Evolutionary conservation across 2,113 vertebrate species (phyloP).

Genomic region (Lycocorax pyrrhopterus): DNA sequence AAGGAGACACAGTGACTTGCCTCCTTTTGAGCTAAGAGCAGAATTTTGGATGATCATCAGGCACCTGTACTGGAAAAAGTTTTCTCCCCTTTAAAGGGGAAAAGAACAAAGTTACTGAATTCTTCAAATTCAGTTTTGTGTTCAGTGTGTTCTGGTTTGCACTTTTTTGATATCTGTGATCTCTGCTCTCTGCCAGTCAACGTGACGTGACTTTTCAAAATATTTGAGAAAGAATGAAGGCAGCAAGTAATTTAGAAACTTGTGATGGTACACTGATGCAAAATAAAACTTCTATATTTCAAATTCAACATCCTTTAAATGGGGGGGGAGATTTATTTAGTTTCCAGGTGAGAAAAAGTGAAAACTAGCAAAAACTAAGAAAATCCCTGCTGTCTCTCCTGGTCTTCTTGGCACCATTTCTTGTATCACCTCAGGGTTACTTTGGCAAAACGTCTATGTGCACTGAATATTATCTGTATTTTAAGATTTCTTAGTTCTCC

Average conservation of each 20-base stretch:
- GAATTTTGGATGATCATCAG: not conserved
- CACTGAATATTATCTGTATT: not conserved
- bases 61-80: not conserved
- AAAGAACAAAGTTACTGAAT: not conserved
- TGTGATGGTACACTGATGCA: not conserved
- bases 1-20: not conserved
- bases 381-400: not conserved
- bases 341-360: not conserved
- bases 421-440: accelerated
- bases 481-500: not conserved
- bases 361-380: not conserved
- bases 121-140: not conserved
- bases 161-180: not conserved
- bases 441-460: not conserved
- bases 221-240: not conserved
- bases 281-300: not conserved
- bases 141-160: not conserved
- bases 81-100: not conserved
- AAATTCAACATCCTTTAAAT: not conserved
- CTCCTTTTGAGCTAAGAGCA: not conserved
- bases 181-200: not conserved
- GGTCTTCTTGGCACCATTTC: not conserved
- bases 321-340: not conserved
- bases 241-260: not conserved
- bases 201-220: not conserved